A percentile compares a stretch with the other conserved stretches of the same genome.
Evolutionary conservation across 2,888 invertebrate genomes (phyloP).

Genomic region (Aspidapion aeneum): DNA sequence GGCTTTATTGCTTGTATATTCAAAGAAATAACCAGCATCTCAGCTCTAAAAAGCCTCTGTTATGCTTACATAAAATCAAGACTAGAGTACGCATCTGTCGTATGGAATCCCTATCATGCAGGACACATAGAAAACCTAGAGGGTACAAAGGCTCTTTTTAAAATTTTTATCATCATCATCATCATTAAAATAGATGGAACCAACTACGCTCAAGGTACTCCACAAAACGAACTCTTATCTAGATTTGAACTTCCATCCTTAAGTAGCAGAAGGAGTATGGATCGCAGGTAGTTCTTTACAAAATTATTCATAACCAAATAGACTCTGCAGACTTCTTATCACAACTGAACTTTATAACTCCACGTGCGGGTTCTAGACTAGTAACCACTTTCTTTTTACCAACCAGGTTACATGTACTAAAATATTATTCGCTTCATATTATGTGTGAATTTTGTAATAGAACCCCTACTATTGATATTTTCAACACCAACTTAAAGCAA

Average conservation of each 20-base stretch:
- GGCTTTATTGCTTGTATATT: not conserved
- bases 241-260: not conserved
- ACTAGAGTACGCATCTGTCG: too few species aligned
- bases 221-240: not conserved
- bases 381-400: not conserved
- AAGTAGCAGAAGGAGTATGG: not conserved
- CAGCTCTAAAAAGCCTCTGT: not conserved
- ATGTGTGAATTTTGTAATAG: not conserved
- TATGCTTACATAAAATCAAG: too few species aligned
- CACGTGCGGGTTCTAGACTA: not conserved
- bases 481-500: not conserved
- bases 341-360: not conserved
- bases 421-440: not conserved
- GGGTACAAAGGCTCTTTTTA: too few species aligned
- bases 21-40: not conserved
- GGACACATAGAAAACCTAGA: too few species aligned
- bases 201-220: not conserved
- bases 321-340: not conserved
- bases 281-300: not conserved
- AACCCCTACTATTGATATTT: not conserved
- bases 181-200: not conserved
- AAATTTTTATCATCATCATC: too few species aligned
- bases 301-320: not conserved
- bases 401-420: not conserved
- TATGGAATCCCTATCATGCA: too few species aligned